phyloP scores from a whole-genome alignment of 2,888 invertebrate species.

The Lamellibrachia columna region DNA sequence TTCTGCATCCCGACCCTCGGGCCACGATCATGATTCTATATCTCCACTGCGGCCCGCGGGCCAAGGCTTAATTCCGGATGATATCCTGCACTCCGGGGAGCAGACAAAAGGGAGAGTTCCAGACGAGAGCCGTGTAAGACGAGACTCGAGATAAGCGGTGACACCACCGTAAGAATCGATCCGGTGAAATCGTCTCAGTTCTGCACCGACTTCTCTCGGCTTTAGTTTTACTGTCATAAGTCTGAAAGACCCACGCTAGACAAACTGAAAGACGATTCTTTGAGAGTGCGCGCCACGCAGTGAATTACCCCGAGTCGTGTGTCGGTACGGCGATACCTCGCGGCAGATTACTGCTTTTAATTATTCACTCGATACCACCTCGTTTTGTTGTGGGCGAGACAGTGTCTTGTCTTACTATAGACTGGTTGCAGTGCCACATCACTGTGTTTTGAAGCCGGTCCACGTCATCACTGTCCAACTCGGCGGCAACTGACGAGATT shows the following conservation, averaged over 20 bases:
- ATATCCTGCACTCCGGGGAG: not conserved
- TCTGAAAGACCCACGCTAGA: not conserved
- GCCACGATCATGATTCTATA: not conserved
- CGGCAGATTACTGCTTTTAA: not conserved
- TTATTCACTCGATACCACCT: not conserved
- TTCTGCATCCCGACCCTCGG: not conserved
- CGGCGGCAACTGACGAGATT: no score
- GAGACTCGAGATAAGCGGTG: not conserved
- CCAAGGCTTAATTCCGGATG: not conserved
- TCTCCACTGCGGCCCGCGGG: not conserved
- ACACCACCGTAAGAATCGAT: not conserved
- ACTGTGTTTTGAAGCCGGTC: no score
- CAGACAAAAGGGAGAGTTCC: not conserved
- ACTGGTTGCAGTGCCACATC: no score
- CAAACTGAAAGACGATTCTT: no score
- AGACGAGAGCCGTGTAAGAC: not conserved
- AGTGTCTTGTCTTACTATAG: no score
- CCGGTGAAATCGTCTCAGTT: not conserved
- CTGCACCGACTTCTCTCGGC: not conserved
- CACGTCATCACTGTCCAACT: no score
- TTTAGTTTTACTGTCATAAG: not conserved
- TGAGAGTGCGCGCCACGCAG: not conserved
- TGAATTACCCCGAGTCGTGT: not conserved
- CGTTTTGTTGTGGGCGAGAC: no score
- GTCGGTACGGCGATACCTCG: not conserved